Base-by-base conservation (phyloP, 2,888 invertebrate genomes). In the Labia minor region DNA sequence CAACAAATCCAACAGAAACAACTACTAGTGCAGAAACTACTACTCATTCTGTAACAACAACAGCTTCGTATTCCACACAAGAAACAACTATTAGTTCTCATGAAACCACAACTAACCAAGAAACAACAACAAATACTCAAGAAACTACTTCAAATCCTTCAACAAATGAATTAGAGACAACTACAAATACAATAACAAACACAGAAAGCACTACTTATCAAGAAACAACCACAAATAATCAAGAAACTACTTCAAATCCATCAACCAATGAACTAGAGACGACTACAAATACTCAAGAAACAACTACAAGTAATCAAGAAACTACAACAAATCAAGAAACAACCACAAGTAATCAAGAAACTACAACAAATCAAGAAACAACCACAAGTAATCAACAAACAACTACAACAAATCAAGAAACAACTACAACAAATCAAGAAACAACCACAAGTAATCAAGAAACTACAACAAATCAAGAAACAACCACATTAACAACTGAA, bases 391-490 rank as follows among this genome's bases (percentile, higher is more conserved):
- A 63, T n/a, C 37, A 19, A 21, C 61, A 37, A 61, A 67, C 68
- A 18, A 66, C 68, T 0, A 69, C 61, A 14, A 70, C 68, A 16
- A 69, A 70, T 49, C 67, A 70, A 19, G 70, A 68, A 68, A 63
- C 70, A 19, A 69, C 70, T 16, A 70, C 71, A 14, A 67, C 69
- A 65, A 65, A 65, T 66, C 67, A 49, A 18, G 62, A 62, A 20
- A 63, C 63, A 4, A 21, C 64, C n/a, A 69, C 71, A 18, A 75
- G 74, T 64, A 72, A 74, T 61, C 67, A 72, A 16, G 49, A 66
- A 33, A 61, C 62, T 21, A 67, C 69, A 64, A 71, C 65, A 19
- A 70, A 70, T 18, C 66, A 71, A 70, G 66, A 70, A 66, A 69
- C 70, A 37, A 62, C 61, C 64, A 66, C 69, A 61, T 19, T 26